Evolutionary conservation across 1,140 invertebrate genomes (phyloP), one percentile per base, ranked within the genome.

Genomic region (Zophobas atratus): DNA sequence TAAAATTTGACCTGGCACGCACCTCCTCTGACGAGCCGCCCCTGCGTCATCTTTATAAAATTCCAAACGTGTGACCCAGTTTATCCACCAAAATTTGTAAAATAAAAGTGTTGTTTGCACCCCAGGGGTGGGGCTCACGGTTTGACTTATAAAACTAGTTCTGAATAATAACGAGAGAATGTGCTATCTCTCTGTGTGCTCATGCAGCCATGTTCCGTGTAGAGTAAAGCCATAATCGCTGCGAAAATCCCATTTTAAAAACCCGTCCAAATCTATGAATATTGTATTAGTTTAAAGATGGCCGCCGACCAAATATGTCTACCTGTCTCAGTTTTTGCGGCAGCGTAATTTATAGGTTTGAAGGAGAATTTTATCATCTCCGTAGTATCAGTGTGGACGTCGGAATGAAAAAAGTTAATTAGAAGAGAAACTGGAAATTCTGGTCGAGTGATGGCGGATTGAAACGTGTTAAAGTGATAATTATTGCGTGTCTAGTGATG

Each of bases 101-200:
- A 60, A 36, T 60, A 36, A 60, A 60, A 38, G n/a, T 46, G 43
- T 46, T 46, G 3, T 46, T 3, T 46, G 36, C 36, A 35, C 56
- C 35, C 36, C 36, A 2, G 35, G n/a, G 36, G 36, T 53, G 2
- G 49, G 20, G 49, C 2, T 6, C 20, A 4, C 4, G 2, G 20
- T 60, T 60, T 60, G 56, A 39, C 56, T 60, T 60, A 36, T 60
- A 39, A 60, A 60, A 60, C 56, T 60, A 60, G 56, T 60, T 60
- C 33, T 60, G 56, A 39, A 60, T 60, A 60, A 60, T 60, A 60
- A 46, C 43, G 6, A 60, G 56, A 60, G 56, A 35, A 60, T 60
- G 56, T 60, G 43, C 43, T 8, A 46, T 46, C 43, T 46, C 43
- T 46, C 3, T 8, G 43, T 46, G 3, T 46, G 43, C 43, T 46